Base-by-base conservation (phyloP, 2,888 invertebrate species). In the Salpingus planirostris region DNA sequence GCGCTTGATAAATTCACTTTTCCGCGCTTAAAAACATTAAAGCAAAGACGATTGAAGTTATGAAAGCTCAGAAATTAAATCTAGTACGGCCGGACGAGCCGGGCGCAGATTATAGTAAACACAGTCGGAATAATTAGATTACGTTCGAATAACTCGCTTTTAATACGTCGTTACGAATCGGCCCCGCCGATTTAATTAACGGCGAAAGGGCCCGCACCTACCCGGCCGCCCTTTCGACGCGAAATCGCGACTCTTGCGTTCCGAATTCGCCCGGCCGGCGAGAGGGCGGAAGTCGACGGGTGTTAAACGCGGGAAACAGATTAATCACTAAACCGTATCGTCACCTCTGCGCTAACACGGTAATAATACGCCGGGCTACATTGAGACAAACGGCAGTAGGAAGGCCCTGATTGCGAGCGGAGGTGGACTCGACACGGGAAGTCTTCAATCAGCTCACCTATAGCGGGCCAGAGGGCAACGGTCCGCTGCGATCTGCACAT, bases 1-100 rank as follows among this genome's bases (percentile, higher is more conserved):
- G 57, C 54, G 59, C 57, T 62, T 62, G 62, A 64, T 63, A 62
- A 65, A 63, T 64, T 64, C 62, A 62, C 62, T 64, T 64, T 64
- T 64, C 57, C 58, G 55, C 60, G 59, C 58, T 57, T 52, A 55
- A 61, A 60, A 60, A 60, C 56, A 59, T 60, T 59, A 59, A 60
- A 59, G 57, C 54, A 57, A 62, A 62, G 62, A 62, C 62, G 63
- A 64, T 62, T 64, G 63, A 62, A 63, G 62, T 64, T 63, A 62
- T 62, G 62, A 64, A 63, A 62, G 60, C 60, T 56, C 57, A 62
- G 60, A 63, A 64, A 64, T 64, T 61, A 63, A 64, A 63, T 60
- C 56, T 54, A 50, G 42, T 50, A 33, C 27, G 47, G 50, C 57
- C 52, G 47, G 49, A 49, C 42, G 46, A 40, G 35, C 40, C 37